Evolutionary conservation across 2,797 vertebrate genomes (phyloP), one percentile per base, ranked within the genome.

Genomic region (Sebastes steindachneri): DNA sequence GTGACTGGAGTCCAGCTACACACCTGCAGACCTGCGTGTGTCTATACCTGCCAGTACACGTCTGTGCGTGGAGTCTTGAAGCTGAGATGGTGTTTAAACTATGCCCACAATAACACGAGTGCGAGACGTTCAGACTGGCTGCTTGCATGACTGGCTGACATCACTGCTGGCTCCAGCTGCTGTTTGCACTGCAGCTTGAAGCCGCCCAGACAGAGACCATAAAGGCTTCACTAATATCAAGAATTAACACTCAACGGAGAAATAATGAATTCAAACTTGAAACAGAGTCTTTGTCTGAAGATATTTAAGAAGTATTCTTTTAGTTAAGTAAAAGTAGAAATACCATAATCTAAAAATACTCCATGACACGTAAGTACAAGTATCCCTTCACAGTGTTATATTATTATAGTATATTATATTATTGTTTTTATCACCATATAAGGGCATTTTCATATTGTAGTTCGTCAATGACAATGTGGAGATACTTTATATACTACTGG

Each of bases 81-180:
- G 59, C 72, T 54, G 82, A 82, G 79, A 68, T 60, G 79, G 65
- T 59, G 76, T 76, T 80, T 80, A 80, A 83, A 28, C 57, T 72
- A 73, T 89, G 90, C 89, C 93, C 86, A 92, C 77, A 92, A 91
- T 89, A 95, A 94, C 92, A 93, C 33, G 11, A 77, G 79, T 3
- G 73, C 82, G 10, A 93, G 94, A 93, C 83, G 17, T 80, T 88
- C 87, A 92, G 89, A 88, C 93, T 48, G 83, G 82, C 80, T 29
- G 87, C 80, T 86, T 63, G 76, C 67, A 80, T 54, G 83, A 81
- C 80, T 60, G 83, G 48, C 83, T 93, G 93, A 95, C 92, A 89
- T 94, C 90, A 95, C 73, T 7, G 45, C 85, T 94, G 94, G 93
- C 89, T 59, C 82, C 7, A 7, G 23, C 60, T 51, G 57, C 78